Conservation (phyloP, 2,797 vertebrate species). For the Danio kyathit region DNA sequence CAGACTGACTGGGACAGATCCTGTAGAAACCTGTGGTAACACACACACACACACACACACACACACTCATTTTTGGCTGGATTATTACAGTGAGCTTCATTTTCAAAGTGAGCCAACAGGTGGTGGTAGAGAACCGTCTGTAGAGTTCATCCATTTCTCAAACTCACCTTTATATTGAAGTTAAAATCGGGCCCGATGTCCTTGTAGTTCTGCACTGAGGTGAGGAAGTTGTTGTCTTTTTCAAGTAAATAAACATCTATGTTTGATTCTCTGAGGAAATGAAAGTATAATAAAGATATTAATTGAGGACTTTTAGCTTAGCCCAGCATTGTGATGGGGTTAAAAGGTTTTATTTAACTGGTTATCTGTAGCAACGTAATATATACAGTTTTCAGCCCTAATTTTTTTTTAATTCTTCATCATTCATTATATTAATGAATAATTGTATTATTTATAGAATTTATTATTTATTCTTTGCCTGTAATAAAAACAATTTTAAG, state of each 20-base stretch:
- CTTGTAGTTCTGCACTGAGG: constrained; percentile 73
- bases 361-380: too few species aligned
- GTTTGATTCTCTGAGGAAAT: constrained; percentile 76
- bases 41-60: neutral
- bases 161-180: constrained; percentile 85
- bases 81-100: neutral
- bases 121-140: constrained; percentile 1
- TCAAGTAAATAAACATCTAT: constrained; percentile 84
- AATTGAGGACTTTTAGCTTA: neutral
- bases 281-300: neutral
- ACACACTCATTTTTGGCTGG: neutral
- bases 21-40: constrained; percentile 78
- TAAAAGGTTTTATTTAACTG: neutral
- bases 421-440: too few species aligned
- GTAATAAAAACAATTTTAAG: too few species aligned
- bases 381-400: too few species aligned
- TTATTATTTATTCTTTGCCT: too few species aligned
- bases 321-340: neutral
- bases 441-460: too few species aligned
- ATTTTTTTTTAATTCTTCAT: too few species aligned
- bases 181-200: constrained; percentile 84
- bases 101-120: neutral
- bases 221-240: constrained; percentile 68
- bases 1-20: constrained; percentile 78
- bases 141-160: neutral